Base-by-base conservation (phyloP, 2,888 invertebrate genomes). In the Phrixothrix hirtus region DNA sequence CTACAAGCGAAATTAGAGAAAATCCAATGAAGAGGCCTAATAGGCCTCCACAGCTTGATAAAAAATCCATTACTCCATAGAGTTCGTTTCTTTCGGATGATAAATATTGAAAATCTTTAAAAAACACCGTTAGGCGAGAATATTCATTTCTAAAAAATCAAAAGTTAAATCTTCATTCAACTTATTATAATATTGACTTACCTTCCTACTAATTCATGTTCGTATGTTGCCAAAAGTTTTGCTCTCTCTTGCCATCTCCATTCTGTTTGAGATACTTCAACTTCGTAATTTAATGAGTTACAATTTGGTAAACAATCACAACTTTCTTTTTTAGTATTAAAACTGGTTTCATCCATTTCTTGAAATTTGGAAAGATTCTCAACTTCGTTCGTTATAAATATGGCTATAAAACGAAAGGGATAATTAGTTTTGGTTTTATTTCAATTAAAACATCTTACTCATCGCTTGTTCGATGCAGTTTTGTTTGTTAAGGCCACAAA, bases 181-280 rank as follows among this genome's bases (percentile, higher is more conserved):
- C 11, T 37, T 11, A 6, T 6, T 21, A 42, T 9, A 13, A 13
- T 6, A 16, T 12, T 9, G 2, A 4, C 13, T 17, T 43, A 26
- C 34, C 11, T 34, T 7, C 11, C 12, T 1, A 12, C 1, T 7
- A n/a, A 11, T 2, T 3, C 2, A 7, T 31, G 31, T 21, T 21
- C 7, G 7, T 15, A 11, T 27, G 7, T 39, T 29, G 1, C 21
- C 29, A 29, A 15, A 7, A 15, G 9, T 14, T 12, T 30, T 17
- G 9, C 10, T 17, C 11, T 13, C 7, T 14, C 11, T 35, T 29
- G n/a, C 78, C 82, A 83, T 54, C 84, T 79, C 62, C 81, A 85
- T 55, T 83, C 79, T 0, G 84, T 83, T 62, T 86, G 86, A 0
- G 86, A 85, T 0, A 83, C 84, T 67, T 85, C 85, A 0, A 84